A percentile compares a stretch with the other conserved stretches of the same genome.
phyloP scores from a whole-genome alignment of 2,888 invertebrate genomes.

The Rhagophthalmus giganteus region DNA sequence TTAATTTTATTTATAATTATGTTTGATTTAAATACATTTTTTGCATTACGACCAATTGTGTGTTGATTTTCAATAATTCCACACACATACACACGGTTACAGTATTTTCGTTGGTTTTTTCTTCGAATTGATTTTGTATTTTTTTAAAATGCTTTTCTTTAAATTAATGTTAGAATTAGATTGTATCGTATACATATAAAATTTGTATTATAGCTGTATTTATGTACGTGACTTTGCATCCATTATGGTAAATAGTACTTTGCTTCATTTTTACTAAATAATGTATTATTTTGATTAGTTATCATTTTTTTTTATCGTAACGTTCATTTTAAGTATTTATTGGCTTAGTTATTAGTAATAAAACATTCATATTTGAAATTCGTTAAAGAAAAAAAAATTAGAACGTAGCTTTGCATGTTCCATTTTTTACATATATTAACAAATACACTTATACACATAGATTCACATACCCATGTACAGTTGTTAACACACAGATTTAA shows the following conservation, averaged over 20 bases:
- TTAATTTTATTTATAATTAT: slow-evolving; percentile 49
- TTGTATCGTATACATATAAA: slow-evolving; percentile 39
- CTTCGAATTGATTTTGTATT: slow-evolving; percentile 35
- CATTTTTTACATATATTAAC: slow-evolving; percentile 38
- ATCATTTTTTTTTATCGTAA: slow-evolving; percentile 31
- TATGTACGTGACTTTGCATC: slow-evolving; percentile 47
- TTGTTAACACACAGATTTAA: slow-evolving; percentile 40
- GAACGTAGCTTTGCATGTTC: slow-evolving; percentile 41
- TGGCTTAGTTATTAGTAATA: slow-evolving; percentile 26
- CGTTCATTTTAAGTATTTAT: slow-evolving; percentile 31
- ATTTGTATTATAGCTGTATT: slow-evolving; percentile 54
- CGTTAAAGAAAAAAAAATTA: slow-evolving; percentile 40
- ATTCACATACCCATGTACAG: slow-evolving; percentile 36
- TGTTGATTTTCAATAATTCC: slow-evolving; percentile 35
- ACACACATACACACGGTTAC: slow-evolving; percentile 49
- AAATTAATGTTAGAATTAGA: slow-evolving; percentile 42
- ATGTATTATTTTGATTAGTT: slow-evolving; percentile 34
- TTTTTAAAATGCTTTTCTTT: slow-evolving; percentile 40
- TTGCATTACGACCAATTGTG: slow-evolving; percentile 44
- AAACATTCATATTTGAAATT: slow-evolving; percentile 29
- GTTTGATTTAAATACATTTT: slow-evolving; percentile 38
- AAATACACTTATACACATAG: slow-evolving; percentile 36
- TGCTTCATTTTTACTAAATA: slow-evolving; percentile 38
- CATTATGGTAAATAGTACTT: slow-evolving; percentile 38
- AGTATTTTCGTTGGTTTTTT: slow-evolving; percentile 49